phyloP scores from a whole-genome alignment of 2,797 vertebrate genomes.

The Sphenodon punctatus region DNA sequence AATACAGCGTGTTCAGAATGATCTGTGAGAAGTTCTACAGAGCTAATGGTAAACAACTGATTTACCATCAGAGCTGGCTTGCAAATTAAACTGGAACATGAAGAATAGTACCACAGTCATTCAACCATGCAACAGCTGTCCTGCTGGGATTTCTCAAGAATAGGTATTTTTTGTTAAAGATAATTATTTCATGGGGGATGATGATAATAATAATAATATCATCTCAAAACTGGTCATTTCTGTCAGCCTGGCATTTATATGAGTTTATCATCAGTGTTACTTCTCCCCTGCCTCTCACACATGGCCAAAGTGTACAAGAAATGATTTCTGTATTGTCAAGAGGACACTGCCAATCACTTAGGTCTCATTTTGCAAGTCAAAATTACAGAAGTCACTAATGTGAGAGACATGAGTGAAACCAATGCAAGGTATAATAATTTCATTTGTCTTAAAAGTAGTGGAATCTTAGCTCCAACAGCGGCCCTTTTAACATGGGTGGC shows the following conservation, averaged over 20 bases:
- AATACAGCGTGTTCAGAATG: background rate
- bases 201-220: background rate
- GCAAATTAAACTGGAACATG: background rate
- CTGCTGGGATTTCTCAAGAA: background rate
- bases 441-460: conserved; percentile 5
- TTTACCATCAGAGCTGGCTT: conserved; percentile 37
- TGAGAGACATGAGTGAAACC: background rate
- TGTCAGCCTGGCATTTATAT: background rate
- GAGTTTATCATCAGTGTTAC: background rate
- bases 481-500: too few relatives aligned
- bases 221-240: conserved; percentile 3
- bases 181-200: background rate
- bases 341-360: rapidly evolving
- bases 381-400: background rate
- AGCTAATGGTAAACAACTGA: conserved; percentile 29
- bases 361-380: background rate
- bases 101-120: conserved; percentile 7
- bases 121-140: background rate
- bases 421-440: background rate
- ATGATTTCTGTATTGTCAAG: background rate
- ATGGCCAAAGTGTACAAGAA: background rate
- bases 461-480: background rate
- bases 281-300: background rate
- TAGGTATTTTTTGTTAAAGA: conserved; percentile 4
- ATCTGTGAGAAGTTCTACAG: conserved; percentile 6